Conservation (phyloP, 2,888 invertebrate genomes). For the Oxystoma pomonae region DNA sequence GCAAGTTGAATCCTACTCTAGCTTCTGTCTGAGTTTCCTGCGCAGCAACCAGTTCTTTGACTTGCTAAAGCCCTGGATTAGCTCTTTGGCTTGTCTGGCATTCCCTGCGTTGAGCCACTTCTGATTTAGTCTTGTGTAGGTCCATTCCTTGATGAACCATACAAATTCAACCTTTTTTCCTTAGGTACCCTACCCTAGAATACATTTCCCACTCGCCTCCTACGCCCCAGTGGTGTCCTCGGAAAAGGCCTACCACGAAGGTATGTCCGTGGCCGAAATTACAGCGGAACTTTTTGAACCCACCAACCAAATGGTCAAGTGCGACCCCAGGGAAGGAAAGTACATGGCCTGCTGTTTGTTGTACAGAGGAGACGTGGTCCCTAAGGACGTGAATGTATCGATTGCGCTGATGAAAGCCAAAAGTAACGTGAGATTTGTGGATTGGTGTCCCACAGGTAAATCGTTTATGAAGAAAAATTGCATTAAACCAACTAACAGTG, state of each 20-base stretch:
- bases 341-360: slow-evolving; percentile 89
- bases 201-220: slow-evolving; percentile 79
- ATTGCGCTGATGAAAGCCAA: slow-evolving; percentile 75
- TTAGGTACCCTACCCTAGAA: slow-evolving; percentile 78
- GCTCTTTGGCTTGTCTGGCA: too few relatives aligned
- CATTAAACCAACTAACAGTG: background rate
- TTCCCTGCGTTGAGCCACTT: too few relatives aligned
- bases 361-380: slow-evolving; percentile 86
- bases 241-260: slow-evolving; percentile 70
- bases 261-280: slow-evolving; percentile 74
- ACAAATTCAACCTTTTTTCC: background rate
- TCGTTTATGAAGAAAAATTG: background rate
- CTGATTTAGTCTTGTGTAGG: too few relatives aligned
- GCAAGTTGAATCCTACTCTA: too few relatives aligned
- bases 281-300: slow-evolving; percentile 88
- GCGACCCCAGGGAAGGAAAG: slow-evolving; percentile 77
- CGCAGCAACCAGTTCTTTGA: too few relatives aligned
- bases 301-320: slow-evolving; percentile 86
- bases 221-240: slow-evolving; percentile 71
- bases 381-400: slow-evolving; percentile 83
- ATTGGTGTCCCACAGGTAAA: slow-evolving; percentile 78
- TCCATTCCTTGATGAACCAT: too few relatives aligned
- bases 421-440: slow-evolving; percentile 82
- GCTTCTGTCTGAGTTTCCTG: too few relatives aligned
- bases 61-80: too few relatives aligned